Base-by-base conservation (phyloP, 2,797 vertebrate genomes). In the Melanotaenia boesemani region DNA sequence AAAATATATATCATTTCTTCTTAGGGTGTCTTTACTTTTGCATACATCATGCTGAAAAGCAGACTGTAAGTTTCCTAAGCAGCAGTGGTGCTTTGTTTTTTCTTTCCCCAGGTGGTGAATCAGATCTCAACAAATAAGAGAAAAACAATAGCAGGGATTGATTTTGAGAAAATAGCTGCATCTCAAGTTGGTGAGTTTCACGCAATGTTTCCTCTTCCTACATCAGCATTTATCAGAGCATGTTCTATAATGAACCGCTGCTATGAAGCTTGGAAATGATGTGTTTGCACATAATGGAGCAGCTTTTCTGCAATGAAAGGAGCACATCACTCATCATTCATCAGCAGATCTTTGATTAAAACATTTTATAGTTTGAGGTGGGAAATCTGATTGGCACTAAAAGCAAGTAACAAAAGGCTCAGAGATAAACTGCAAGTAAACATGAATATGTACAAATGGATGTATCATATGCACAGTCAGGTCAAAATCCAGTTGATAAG, bases 131-230 rank as follows among this genome's bases (percentile, higher is more conserved):
- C 8, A 3, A 89, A 92, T 41, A 92, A 84, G 69, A 93, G 91
- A 55, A 94, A 79, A 87, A 94, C 91, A 28, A 77, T 90, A 18
- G 89, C 89, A 0, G 91, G 89, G 1, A 72, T 90, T 36, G 83
- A 88, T 72, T 88, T 92, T 78, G 93, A 94, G 84, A 87, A 67
- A 57, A 72, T 77, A 13, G 76, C 73, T 26, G 26, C 63, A 15
- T 69, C 63, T 74, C 62, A 82, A 76, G 79, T 78, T n/a, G 92
- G 95, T 95, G 82, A 91, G 92, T 91, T 67, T 12, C 6, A 54
- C 46, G 46, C 9, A 30, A 55, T 8, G 4, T 59, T 34, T 57
- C 9, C 34, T 44, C 22, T 34, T 39, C 30, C 11, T 4, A 22
- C 22, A 26, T 71, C 15, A 56, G 9, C 28, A 36, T 67, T 69